Evolutionary conservation across 2,113 vertebrate species (phyloP), one percentile per base, ranked within the genome.

Genomic region (Urocitellus parryii): DNA sequence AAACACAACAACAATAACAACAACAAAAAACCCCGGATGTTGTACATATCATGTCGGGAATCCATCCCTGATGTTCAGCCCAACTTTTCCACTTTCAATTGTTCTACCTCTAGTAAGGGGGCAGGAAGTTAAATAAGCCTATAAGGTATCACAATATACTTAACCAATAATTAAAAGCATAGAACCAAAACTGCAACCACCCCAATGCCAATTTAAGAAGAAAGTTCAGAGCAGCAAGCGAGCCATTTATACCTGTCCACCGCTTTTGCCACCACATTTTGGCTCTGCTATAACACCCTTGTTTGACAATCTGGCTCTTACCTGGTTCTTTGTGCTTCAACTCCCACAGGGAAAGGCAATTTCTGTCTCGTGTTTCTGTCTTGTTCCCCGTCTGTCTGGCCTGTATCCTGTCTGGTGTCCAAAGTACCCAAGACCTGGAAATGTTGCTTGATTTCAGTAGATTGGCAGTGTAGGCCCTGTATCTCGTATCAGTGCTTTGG

Each of bases 361-460:
- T 85, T 73, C 58, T 86, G n/a, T 79, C 81, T 65, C 0, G 1
- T 78, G 65, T 86, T 39, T 7, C 68, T 51, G 61, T 73, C 39
- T 94, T 77, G 9, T 51, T 88, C 37, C 8, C 13, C 29, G 25
- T 80, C 70, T 80, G 80, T 74, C 42, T 85, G 77, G 29, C n/a
- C n/a, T 53, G 84, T 51, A 85, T 89, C 89, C 83, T 87, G 70
- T 29, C 79, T 77, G 70, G 51, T 73, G 42, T 94, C 88, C 90
- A 82, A 48, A 70, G 94, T 86, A 93, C 86, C 39, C 5, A 27
- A 87, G 68, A 25, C 39, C 48, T 51, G 51, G 73, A 29, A 91
- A 39, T 17, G 8, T 39, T 27, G 53, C 17, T 94, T 63, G 8
- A 14, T 96, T 96, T 73, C 6, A 51, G 45, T 7, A 37, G 67